These are phyloP conservation scores for Amaurobius ferox DNA, from an alignment of 2,888 invertebrate genomes.

Conservation along the genomic window DNA sequence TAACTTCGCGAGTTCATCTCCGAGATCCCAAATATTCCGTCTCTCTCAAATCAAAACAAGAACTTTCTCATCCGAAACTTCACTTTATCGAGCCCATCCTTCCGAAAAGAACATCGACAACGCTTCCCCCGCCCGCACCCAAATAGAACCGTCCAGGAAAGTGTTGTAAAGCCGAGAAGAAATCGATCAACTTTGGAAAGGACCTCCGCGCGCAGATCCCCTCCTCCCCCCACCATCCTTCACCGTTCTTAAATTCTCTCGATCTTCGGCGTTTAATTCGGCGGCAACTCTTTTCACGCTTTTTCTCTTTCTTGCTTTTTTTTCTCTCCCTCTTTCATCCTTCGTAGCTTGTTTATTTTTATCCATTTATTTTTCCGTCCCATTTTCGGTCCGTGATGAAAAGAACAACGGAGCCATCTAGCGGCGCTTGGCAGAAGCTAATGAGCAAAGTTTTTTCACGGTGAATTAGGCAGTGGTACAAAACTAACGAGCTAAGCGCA, in stretches of 20 bases:
- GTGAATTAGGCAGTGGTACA: background rate
- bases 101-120: background rate
- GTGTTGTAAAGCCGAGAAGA: constrained; percentile 6
- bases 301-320: constrained; percentile 10
- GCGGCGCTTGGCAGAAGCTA: constrained; percentile 26
- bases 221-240: too few species aligned
- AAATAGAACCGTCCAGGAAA: background rate
- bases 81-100: constrained; percentile 3
- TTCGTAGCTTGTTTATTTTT: background rate
- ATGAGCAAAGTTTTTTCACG: constrained; percentile 49
- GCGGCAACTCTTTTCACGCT: constrained; percentile 47
- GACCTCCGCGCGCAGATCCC: background rate
- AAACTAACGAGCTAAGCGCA: background rate
- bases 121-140: background rate
- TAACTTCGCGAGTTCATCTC: too few species aligned
- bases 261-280: constrained; percentile 62
- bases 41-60: background rate
- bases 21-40: too few species aligned
- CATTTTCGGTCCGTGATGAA: constrained; percentile 29
- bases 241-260: constrained; percentile 51
- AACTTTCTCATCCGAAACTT: background rate
- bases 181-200: constrained; percentile 12
- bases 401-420: constrained; percentile 55
- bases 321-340: background rate
- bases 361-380: constrained; percentile 11